Conservation (phyloP, 1,140 invertebrate species). For the Tribolium madens region DNA sequence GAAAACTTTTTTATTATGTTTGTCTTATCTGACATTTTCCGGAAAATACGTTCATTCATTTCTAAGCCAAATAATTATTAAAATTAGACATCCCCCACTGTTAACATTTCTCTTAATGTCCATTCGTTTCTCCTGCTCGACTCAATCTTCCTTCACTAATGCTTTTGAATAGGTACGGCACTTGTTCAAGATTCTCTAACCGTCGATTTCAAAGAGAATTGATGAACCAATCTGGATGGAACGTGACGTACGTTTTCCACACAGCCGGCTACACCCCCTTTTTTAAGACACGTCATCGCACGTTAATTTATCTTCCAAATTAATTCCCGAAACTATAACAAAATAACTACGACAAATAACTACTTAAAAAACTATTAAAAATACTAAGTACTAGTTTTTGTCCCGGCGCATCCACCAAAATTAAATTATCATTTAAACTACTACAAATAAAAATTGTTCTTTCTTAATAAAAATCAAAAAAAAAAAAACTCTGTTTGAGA, state of each 20-base stretch:
- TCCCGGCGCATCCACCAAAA: no score
- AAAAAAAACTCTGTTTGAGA: neutral
- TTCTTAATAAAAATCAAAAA: no score
- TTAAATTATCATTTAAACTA: no score
- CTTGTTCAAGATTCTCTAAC: conserved; percentile 12
- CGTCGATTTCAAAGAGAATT: conserved; percentile 24
- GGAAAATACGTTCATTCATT: conserved; percentile 40
- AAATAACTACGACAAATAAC: neutral
- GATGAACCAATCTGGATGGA: conserved; percentile 26
- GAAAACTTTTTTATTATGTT: conserved; percentile 17
- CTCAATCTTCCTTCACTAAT: conserved; percentile 34
- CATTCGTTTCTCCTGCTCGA: conserved; percentile 14
- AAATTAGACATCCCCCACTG: conserved; percentile 37
- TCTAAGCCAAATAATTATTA: conserved; percentile 24
- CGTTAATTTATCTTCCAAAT: conserved; percentile 2
- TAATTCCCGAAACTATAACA: neutral
- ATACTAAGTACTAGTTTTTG: no score
- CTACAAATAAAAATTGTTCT: no score
- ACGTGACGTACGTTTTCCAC: conserved; percentile 25
- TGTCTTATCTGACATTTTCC: conserved; percentile 21
- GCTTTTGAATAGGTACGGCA: conserved; percentile 21
- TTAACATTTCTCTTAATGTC: conserved; percentile 26
- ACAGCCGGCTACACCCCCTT: neutral
- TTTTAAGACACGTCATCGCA: conserved; percentile 16
- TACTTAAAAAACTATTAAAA: no score